Base-by-base conservation (phyloP, 2,888 invertebrate species). In the Tuberolachnus salignus region DNA sequence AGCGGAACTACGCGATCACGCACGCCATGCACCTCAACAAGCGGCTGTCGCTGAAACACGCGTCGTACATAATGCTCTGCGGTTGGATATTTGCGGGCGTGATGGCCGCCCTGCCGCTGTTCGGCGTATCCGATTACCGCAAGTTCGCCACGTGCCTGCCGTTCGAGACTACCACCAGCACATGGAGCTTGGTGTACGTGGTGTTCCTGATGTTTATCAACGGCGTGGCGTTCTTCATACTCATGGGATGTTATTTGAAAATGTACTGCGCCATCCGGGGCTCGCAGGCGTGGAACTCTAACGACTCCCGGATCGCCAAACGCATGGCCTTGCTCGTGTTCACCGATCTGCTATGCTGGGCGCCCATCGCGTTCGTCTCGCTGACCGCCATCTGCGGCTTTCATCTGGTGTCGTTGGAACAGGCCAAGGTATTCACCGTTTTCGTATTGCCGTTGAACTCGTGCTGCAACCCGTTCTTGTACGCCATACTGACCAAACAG, bases 211-310 rank as follows among this genome's bases (percentile, higher is more conserved):
- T 98, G 89, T 88, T 93, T 81, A 91, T 97, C 84, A 98, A 98
- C 86, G 96, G 97, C 6, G 88, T 95, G 26, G 97, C 97, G 1
- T 98, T 98, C 86, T 88, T 95, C 49, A 95, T 97, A 80, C 90
- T 98, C 74, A 95, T 97, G 90, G 94, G 95, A 75, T 97, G 97
- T 86, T 98, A 98, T 86, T 88, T 96, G 81, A 96, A 96, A 87
- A 97, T 98, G 95, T 98, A 97, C 87, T 95, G 97, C 87, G 95
- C 96, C 78, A 97, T 98, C 83, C 90, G 97, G n/a, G 97, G 97
- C 80, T 96, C 96, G 0, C 83, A 95, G 85, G 96, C 96, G 0
- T 97, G 97, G 97, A 97, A 97, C 86, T 95, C 95, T 3, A 97
- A 97, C 86, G 97, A 98, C 86, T 95, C 96, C 13, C 89, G 97